Conservation (phyloP, 1,140 invertebrate species). For the Reticulitermes speratus region DNA sequence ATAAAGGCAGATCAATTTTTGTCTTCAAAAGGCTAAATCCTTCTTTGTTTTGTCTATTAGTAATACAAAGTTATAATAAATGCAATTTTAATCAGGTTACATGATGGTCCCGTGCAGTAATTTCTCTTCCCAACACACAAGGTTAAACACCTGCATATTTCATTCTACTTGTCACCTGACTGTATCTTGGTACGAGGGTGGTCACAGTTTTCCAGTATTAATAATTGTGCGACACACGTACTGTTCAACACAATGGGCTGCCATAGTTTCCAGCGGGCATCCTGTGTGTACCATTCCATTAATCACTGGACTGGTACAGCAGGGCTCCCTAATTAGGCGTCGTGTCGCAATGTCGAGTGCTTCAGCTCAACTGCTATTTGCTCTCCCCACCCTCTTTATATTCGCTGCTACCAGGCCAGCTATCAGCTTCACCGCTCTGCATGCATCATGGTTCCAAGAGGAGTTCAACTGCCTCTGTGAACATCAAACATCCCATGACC, state of each 20-base stretch:
- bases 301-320: constrained; percentile 6
- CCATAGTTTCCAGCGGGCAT: background rate
- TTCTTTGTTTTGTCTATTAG: too few relatives aligned
- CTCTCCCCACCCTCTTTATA: constrained; percentile 4
- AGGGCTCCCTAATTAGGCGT: constrained; percentile 8
- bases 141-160: background rate
- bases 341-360: constrained; percentile 4
- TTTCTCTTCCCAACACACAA: too few relatives aligned
- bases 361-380: constrained; percentile 23
- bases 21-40: too few relatives aligned
- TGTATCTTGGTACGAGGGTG: background rate
- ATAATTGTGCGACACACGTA: constrained; percentile 5
- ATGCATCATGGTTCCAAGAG: background rate
- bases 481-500: too few relatives aligned
- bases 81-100: background rate
- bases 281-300: constrained; percentile 14
- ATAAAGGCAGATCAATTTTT: too few relatives aligned
- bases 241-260: background rate
- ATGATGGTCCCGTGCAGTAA: too few relatives aligned
- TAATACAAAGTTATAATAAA: background rate
- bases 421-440: background rate
- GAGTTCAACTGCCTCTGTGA: background rate
- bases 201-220: background rate
- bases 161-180: background rate
- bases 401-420: background rate